phyloP scores from a whole-genome alignment of 2,888 invertebrate species.

The Orthosia gothica region DNA sequence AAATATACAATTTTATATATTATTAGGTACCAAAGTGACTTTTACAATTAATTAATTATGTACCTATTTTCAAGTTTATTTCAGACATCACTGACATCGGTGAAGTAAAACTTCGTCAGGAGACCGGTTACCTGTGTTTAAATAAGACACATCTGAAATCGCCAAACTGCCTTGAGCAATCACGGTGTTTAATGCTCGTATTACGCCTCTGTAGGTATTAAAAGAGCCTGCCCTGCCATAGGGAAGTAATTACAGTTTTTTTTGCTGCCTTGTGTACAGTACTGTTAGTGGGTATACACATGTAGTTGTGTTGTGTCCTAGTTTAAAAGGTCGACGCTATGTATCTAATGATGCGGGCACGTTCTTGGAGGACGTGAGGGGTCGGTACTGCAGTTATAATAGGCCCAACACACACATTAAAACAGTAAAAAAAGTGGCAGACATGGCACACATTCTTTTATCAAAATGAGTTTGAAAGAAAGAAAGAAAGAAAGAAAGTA shows the following conservation, averaged over 20 bases:
- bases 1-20: too few species aligned
- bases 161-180: too few species aligned
- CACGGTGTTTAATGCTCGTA: too few species aligned
- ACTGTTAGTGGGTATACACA: neutral
- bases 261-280: neutral
- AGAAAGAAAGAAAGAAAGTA: too few species aligned
- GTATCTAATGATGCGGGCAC: conserved; percentile 37
- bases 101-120: too few species aligned
- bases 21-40: too few species aligned
- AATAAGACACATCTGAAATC: too few species aligned
- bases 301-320: conserved; percentile 1
- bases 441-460: neutral
- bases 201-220: too few species aligned
- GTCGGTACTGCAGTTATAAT: conserved; percentile 26
- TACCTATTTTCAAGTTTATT: too few species aligned
- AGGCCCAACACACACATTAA: neutral
- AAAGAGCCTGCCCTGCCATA: neutral
- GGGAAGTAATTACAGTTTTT: neutral
- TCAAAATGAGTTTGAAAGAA: neutral
- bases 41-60: too few species aligned
- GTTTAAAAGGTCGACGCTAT: conserved; percentile 22
- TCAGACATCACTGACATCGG: too few species aligned
- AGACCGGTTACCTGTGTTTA: too few species aligned
- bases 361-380: conserved; percentile 32
- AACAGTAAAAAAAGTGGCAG: neutral